Conservation (phyloP, 2,113 vertebrate genomes). For the Chionis minor region DNA sequence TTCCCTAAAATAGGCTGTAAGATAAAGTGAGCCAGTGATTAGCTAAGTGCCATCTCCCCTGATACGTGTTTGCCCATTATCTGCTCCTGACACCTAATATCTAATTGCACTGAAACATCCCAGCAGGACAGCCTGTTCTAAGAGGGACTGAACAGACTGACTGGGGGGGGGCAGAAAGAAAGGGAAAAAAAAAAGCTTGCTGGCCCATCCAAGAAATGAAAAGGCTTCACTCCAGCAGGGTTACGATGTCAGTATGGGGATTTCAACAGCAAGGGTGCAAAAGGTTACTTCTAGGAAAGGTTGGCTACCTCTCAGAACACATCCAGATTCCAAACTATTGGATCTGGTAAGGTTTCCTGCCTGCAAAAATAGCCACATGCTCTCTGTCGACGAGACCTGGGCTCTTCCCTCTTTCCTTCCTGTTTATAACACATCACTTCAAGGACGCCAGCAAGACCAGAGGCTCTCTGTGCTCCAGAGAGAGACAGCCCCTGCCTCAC, state of each 20-base stretch:
- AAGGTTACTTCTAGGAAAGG: not conserved
- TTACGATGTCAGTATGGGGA: not conserved
- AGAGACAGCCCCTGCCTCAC: not conserved
- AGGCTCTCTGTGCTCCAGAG: not conserved
- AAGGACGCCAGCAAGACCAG: not conserved
- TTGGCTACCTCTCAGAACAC: conserved; percentile 10
- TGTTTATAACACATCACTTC: not conserved
- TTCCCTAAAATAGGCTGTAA: conserved; percentile 36
- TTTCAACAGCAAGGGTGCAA: conserved; percentile 16
- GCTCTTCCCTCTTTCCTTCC: not conserved
- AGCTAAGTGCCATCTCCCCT: conserved; percentile 38
- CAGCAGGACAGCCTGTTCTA: not conserved
- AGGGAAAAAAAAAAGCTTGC: not conserved
- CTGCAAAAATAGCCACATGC: not conserved
- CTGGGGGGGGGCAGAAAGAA: not conserved
- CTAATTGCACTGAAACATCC: conserved; percentile 21
- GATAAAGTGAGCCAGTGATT: conserved; percentile 19
- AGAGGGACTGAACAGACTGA: not conserved
- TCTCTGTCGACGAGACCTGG: not conserved
- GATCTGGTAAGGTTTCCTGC: conserved; percentile 1
- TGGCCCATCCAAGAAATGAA: not conserved
- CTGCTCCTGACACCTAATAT: conserved; percentile 34
- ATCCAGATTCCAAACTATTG: not conserved
- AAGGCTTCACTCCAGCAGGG: not conserved
- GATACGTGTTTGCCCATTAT: not conserved